Evolutionary conservation across 2,113 vertebrate species (phyloP), one percentile per base, ranked within the genome.

Genomic region (Verasper variegatus): DNA sequence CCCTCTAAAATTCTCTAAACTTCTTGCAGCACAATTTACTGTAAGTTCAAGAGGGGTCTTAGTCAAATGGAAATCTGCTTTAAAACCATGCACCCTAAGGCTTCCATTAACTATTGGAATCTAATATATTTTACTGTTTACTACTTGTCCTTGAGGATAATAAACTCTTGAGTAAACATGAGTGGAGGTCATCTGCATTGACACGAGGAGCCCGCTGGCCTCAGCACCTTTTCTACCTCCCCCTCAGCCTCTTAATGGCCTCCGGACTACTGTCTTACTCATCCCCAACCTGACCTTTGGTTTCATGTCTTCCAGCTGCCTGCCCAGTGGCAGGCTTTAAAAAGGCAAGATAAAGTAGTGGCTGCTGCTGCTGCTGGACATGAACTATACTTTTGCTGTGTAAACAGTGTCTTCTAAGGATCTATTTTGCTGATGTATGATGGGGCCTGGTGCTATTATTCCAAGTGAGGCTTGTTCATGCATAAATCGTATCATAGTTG

Each of bases 201-300:
- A 69, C 75, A 88, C 20, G 47, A 27, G 45, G 37, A 76, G 27
- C 49, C 60, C 4, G 6, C 75, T 72, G 59, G 76, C 71, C 74
- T 86, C 60, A 58, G 68, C 60, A 68, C 61, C 23, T 49, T 68
- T 63, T 78, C 56, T 52, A 12, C 58, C n/a, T 2, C 0, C 49
- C 59, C 65, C 67, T 69, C 56, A 35, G 76, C 61, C 75, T 64
- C 70, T 66, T 63, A 58, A 80, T 66, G 70, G 54, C 59, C 80
- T 85, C 56, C 67, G 79, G 71, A 77, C n/a, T 70, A 62, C 68
- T 45, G 47, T 47, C n/a, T 76, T 68, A 59, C 71, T 83, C 74
- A 76, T 79, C 68, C 49, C 42, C 55, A 20, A 54, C 45, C 68
- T 90, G 89, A 90, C 89, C 84, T 88, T 79, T 81, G 72, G 75